Evolutionary conservation across 2,888 invertebrate genomes (phyloP), one percentile per base, ranked within the genome.

Genomic region (Gymnocheta viridis): DNA sequence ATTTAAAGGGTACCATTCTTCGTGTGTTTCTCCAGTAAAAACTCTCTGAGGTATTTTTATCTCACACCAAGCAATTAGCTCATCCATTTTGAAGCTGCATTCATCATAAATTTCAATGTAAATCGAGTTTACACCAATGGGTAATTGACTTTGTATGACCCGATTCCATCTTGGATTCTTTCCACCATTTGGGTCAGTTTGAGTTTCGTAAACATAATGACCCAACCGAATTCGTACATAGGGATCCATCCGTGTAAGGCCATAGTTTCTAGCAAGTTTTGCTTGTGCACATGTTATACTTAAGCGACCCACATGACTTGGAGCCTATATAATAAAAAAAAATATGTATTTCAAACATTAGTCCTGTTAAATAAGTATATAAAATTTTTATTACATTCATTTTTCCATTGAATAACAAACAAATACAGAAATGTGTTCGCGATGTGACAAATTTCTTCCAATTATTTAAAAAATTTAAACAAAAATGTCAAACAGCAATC

Each of bases 101-200:
- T 99, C 99, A 92, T 99, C 99, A 92, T 96, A 99, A 86, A 99
- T 96, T 93, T 99, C 99, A 88, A 99, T 90, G 89, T 96, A 97
- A 87, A 99, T 94, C 12, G 96, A 95, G 89, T 96, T 96, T 14
- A 99, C 96, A 56, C 98, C 98, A 86, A 95, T 94, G 0, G 98
- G 98, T 81, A 99, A 93, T 86, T 90, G 90, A 60, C 88, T 88
- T 90, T 97, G 97, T 87, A 99, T 96, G 70, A 96, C 96, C 93
- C 98, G 98, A 92, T 98, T 98, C 99, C 99, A 99, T 85, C 96
- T 94, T 4, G 99, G 99, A 89, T 96, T 97, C 92, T 98, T 98
- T 27, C 98, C 98, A 38, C 98, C 99, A 92, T 97, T 98, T 82
- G 96, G 95, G 91, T 97, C 97, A 0, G 98, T 98, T 88, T 97